Evolutionary conservation across 2,888 invertebrate genomes (phyloP), one percentile per base, ranked within the genome.

Genomic region (Orthosia gracilis): DNA sequence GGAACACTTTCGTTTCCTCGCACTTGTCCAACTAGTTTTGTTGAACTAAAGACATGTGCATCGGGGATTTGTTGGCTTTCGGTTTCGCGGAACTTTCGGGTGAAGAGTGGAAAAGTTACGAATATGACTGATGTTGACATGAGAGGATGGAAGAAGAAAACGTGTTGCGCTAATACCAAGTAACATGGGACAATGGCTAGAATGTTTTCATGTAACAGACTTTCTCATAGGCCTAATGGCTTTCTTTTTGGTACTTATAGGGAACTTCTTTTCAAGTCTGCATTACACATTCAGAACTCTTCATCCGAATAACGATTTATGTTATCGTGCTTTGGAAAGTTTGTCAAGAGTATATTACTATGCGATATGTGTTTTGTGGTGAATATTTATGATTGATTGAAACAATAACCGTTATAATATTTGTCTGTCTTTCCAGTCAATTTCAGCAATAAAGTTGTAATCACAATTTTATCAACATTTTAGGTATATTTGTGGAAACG

Each of bases 1-100:
- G 65, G 82, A 80, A 82, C 61, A 79, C 85, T 86, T 86, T 86
- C 86, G 85, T 66, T 86, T 79, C 79, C 76, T 80, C 49, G 31
- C 59, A 85, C 83, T 83, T 65, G 78, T 40, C 11, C 69, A 55
- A 78, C 83, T 71, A 73, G 78, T 85, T 83, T 69, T 9, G 50
- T 62, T 58, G 3, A 45, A 23, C 23, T 73, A 69, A 76, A 69
- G 83, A 55, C 76, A 52, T 52, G 55, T 49, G 58, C 76, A 79
- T 82, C 59, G 76, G 61, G 12, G 54, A 58, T 62, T 64, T 12
- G 26, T 21, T 31, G 5, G 23, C n/a, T 23, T 69, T 63, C 40
- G 54, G 17, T 17, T 17, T 17, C 12, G 12, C 15, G 26, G 18
- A 21, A 57, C 7, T 50, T 57, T 58, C 13, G 47, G 5, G 11